Base-by-base conservation (phyloP, 2,113 vertebrate species). In the Scopus umbretta region DNA sequence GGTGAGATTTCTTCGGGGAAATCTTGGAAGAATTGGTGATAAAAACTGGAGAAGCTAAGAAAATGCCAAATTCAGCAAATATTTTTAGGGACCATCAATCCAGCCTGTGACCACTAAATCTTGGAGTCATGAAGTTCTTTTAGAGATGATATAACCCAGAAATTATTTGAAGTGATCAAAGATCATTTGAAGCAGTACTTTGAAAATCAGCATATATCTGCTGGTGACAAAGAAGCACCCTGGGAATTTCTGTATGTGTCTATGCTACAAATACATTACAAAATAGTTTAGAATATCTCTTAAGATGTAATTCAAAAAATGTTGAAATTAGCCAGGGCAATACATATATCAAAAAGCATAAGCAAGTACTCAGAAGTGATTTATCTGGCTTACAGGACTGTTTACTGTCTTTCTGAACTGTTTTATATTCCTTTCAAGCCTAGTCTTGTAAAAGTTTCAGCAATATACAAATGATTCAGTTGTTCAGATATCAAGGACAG, bases 1-100 rank as follows among this genome's bases (percentile, higher is more conserved):
- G 84, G 76, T 91, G 93, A 92, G 91, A 95, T 92, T 92, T 94
- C 89, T 94, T 92, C 25, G 4, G 93, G 85, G 70, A 92, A 91
- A 87, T 87, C 78, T 65, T 94, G 63, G 89, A 92, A 92, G 42
- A 91, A 97, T 80, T 86, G 63, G 30, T 96, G 94, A 58, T 61
- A 85, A 96, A 96, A 75, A 15, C 73, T 72, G 34, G 36, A 95
- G 78, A 87, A 94, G 65, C 94, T 92, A 78, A 79, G 52, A 91
- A 96, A 94, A 87, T 81, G 36, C 73, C 49, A 49, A 95, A 92
- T 91, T 94, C 80, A 91, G 66, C 58, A 72, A 88, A 76, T 45
- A 75, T 9, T 91, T 96, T 72, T 81, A 86, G 47, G 43, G 70
- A 75, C 29, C 42, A 74, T 89, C 52, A 68, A 30, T 79, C 25